Percentiles rank a stretch among this genome's conserved stretches.
Evolutionary conservation across 2,888 invertebrate genomes (phyloP).

Genomic region (Volucella zonaria): DNA sequence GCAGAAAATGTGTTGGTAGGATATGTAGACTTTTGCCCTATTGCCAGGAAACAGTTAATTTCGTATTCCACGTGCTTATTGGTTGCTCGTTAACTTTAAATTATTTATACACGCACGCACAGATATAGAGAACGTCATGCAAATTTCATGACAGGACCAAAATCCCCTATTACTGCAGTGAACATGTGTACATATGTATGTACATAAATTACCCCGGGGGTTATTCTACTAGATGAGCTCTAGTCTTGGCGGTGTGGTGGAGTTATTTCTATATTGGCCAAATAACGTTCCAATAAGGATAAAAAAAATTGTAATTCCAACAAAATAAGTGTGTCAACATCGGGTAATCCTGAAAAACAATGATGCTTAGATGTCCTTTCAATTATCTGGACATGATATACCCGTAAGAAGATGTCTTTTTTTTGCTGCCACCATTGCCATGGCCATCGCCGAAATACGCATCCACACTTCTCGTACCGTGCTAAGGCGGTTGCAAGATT

Average conservation of each 20-base stretch:
- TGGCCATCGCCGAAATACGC: neutral
- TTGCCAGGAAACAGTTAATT: conserved; percentile 45
- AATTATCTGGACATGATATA: conserved; percentile 56
- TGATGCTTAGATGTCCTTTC: conserved; percentile 55
- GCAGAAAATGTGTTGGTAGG: neutral
- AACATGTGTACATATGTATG: conserved; percentile 26
- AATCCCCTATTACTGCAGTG: conserved; percentile 35
- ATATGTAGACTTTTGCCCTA: conserved; percentile 2
- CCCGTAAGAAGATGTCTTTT: conserved; percentile 33
- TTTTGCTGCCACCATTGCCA: neutral
- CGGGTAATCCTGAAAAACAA: conserved; percentile 41
- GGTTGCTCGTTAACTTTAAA: conserved; percentile 55
- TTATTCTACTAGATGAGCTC: neutral
- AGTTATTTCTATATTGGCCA: conserved; percentile 9
- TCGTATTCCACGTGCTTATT: conserved; percentile 61
- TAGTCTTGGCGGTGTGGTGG: neutral
- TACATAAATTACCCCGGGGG: neutral
- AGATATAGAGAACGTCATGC: conserved; percentile 13
- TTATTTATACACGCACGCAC: conserved; percentile 62
- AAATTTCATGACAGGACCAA: conserved; percentile 41
- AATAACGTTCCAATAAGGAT: conserved; percentile 17
- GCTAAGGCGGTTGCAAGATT: conserved; percentile 7
- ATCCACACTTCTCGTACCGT: conserved; percentile 24
- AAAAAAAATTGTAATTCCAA: conserved; percentile 25
- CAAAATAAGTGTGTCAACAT: neutral